phyloP scores from a whole-genome alignment of 2,113 vertebrate species.

The Lutjanus erythropterus region DNA sequence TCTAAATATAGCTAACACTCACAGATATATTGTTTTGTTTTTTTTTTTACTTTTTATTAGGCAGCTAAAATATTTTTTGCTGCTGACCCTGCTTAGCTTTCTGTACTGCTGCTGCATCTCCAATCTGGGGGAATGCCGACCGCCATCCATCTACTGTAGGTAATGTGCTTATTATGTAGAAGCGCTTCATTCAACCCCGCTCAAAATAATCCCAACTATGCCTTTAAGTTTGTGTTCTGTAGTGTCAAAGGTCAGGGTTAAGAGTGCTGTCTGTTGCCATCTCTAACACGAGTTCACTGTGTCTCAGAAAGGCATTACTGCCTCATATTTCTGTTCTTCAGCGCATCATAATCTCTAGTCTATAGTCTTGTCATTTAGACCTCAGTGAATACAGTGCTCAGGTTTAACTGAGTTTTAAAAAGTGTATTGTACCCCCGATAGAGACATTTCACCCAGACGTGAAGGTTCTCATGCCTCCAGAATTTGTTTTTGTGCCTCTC shows the following conservation, averaged over 20 bases:
- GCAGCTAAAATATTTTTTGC: no score
- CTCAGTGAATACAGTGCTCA: constrained; percentile 70
- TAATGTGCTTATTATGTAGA: no score
- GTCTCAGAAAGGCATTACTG: constrained; percentile 45
- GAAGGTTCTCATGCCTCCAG: constrained; percentile 65
- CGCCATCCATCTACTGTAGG: no score
- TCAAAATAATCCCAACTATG: no score
- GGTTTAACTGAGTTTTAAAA: constrained; percentile 76
- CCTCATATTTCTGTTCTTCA: constrained; percentile 33
- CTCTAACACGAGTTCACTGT: constrained; percentile 26
- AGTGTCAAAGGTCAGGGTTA: constrained; percentile 53
- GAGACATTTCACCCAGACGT: constrained; percentile 28
- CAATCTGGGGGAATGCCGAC: no score
- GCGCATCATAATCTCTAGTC: constrained; percentile 10
- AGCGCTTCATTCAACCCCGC: no score
- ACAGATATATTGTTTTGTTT: no score
- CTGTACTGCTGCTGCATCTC: no score
- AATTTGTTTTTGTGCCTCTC: constrained; percentile 77
- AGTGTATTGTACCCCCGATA: constrained; percentile 41
- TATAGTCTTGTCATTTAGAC: constrained; percentile 51
- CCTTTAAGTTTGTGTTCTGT: no score
- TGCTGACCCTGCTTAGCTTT: no score
- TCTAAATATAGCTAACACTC: no score
- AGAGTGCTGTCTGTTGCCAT: constrained; percentile 14
- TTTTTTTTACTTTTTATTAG: no score